Evolutionary conservation across 1,140 invertebrate species (phyloP), one percentile per base, ranked within the genome.

Genomic region (Homalodisca vitripennis): DNA sequence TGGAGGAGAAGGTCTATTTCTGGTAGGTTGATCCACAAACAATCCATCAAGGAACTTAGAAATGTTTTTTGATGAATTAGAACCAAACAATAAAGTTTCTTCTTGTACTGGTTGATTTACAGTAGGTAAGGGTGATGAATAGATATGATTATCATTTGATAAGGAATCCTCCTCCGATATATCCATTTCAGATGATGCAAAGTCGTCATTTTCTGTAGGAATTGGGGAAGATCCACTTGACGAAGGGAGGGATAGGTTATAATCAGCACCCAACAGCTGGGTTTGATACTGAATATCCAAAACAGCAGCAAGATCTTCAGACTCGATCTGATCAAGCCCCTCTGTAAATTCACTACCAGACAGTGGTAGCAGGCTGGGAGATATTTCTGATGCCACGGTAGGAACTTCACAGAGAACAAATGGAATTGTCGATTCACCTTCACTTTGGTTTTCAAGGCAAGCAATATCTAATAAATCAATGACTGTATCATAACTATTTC

Each of bases 1-100:
- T n/a, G 30, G 20, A 12, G 10, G 10, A 2, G 27, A 14, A 10
- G 6, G 2, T 12, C 24, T n/a, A 6, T 29, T 10, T 10, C 26
- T 60, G 24, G 26, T 30, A 27, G 14, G 10, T 3, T 60, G 22
- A 6, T 60, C 55, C 6, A 26, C 29, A 32, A 69, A 64, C 27
- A 69, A 51, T n/a, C 68, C 68, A 34, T 69, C 57, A n/a, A 69
- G 31, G 22, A 69, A 69, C 31, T 51, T 69, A 13, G 68, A 63
- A 13, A 69, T 64, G 32, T 69, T 69, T 69, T 63, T 22, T 27
- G 68, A 60, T n/a, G 68, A 69, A 27, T 66, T 41, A 22, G 63
- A 66, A 24, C 63, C 63, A 66, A 66, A 66, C 30, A 66, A 27
- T 2, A 66, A 47, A 34, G 27, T 66, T 20, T 66, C 63, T 27